Evolutionary conservation across 1,140 invertebrate species (phyloP).

Genomic region (Drosophila tsacasi): DNA sequence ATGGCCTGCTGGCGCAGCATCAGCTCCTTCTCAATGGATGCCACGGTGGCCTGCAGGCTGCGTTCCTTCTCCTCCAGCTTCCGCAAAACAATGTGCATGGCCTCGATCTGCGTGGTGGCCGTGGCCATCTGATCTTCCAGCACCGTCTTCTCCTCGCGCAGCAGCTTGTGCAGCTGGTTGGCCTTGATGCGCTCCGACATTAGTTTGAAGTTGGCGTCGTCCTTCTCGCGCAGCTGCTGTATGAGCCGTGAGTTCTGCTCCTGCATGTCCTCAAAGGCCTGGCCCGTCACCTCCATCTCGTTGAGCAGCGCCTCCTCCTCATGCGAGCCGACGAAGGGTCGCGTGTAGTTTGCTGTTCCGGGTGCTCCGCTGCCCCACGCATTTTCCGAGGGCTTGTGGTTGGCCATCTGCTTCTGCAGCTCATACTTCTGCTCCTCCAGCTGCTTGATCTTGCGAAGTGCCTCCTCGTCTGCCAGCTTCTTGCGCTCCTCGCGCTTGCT

Average conservation of each 20-base stretch:
- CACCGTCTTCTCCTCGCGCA: conserved; percentile 92
- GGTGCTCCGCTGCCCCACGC: conserved; percentile 84
- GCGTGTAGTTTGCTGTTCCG: conserved; percentile 72
- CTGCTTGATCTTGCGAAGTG: conserved; percentile 96
- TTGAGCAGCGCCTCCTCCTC: conserved; percentile 98
- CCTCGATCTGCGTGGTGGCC: conserved; percentile 96
- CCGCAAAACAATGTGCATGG: conserved; percentile 96
- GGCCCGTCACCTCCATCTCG: conserved; percentile 99
- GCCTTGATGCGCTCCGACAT: conserved; percentile 99
- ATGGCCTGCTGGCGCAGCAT: conserved; percentile 95
- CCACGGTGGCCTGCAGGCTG: conserved; percentile 95
- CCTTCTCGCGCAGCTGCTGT: conserved; percentile 98
- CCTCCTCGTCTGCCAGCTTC: conserved; percentile 97
- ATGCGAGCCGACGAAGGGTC: conserved; percentile 89
- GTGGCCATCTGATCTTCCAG: conserved; percentile 88
- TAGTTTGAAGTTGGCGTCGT: conserved; percentile 99
- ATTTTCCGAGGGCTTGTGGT: conserved; percentile 92
- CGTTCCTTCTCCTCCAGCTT: conserved; percentile 99
- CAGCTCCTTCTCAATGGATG: conserved; percentile 97
- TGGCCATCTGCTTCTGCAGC: conserved; percentile 92
- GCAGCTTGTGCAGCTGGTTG: conserved; percentile 97
- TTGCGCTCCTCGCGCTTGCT: conserved; percentile 96
- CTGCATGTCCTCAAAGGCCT: conserved; percentile 99
- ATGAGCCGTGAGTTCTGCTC: conserved; percentile 98
- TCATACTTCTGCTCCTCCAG: conserved; percentile 96